Base-by-base conservation (phyloP, 2,113 vertebrate species). In the Calidris pygmaea region DNA sequence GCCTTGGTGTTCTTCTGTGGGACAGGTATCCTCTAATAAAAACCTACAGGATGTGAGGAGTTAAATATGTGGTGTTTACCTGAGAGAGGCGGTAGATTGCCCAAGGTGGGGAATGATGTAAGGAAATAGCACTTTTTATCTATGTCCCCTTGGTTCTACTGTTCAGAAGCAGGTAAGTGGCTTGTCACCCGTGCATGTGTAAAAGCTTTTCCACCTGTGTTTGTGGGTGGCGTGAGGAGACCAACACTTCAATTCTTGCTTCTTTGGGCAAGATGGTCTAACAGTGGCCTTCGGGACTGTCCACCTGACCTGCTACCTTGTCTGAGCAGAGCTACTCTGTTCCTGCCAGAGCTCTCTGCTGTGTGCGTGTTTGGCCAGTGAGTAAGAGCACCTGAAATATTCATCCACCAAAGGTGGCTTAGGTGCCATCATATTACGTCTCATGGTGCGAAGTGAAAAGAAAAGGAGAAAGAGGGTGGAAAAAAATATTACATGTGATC, bases 141-240 rank as follows among this genome's bases (percentile, higher is more conserved):
- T 23, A 0, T 45, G 1, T 77, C 35, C 24, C 24, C 19, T 41
- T 7, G 35, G 32, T 13, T 74, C 27, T 29, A 1, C 43, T 7
- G 26, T 20, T 78, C 21, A 30, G 27, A 23, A 37, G 35, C 29
- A 45, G 63, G 29, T 29, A 6, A 43, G 50, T 12, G 43, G 7
- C n/a, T 93, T 93, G 39, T 11, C 34, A 8, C 30, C 13, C 0
- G 0, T 15, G 34, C 11, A 4, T 0, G 0, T 26, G 16, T 53
- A 13, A 78, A 68, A 39, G 12, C 23, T 82, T 88, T 68, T 62
- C 60, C 4, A 0, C 0, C 0, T 7, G 3, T 13, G 47, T n/a
- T 47, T 1, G 1, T 0, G 14, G 20, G 37, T 77, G 45, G 27
- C 0, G 0, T 17, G 14, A 0, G 2, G 39, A 77, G 27, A 71